These are phyloP conservation scores for Urosaurus nigricauda DNA, from an alignment of 2,797 vertebrate genomes.

Conservation along the genomic window DNA sequence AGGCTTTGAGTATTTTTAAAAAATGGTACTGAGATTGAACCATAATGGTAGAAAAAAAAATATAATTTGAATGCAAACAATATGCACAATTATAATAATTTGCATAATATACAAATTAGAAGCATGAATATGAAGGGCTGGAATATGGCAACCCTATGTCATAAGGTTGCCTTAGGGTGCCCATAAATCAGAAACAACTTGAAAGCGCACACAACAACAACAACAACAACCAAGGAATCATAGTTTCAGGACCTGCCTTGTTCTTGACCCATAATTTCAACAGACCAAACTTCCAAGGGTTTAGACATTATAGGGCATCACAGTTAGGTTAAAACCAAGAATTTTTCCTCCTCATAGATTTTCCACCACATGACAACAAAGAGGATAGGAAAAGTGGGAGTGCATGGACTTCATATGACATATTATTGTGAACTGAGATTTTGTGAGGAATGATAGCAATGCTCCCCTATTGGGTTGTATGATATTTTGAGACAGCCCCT, in stretches of 20 bases:
- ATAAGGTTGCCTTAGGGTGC: too few relatives aligned
- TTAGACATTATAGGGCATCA: neutral
- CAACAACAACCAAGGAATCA: neutral
- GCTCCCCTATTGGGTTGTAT: neutral
- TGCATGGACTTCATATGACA: neutral
- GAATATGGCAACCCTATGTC: too few relatives aligned
- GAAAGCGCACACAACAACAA: neutral
- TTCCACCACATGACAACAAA: neutral
- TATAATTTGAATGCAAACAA: too few relatives aligned
- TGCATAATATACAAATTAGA: too few relatives aligned
- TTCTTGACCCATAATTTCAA: neutral
- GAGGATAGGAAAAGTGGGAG: neutral
- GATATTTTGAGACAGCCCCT: neutral
- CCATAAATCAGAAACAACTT: too few relatives aligned
- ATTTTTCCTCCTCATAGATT: neutral
- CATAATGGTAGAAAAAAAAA: too few relatives aligned
- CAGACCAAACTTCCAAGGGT: neutral
- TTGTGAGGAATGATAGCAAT: neutral
- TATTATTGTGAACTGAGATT: neutral
- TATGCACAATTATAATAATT: too few relatives aligned
- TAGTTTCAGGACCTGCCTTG: neutral
- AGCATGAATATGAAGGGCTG: too few relatives aligned
- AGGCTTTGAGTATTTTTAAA: too few relatives aligned
- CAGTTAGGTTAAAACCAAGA: neutral
- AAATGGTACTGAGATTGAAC: too few relatives aligned